Percentiles rank a stretch among this genome's conserved stretches.
These are phyloP conservation scores for Cyprinodon diabolis DNA, from an alignment of 2,797 vertebrate genomes.

Conservation along the genomic window DNA sequence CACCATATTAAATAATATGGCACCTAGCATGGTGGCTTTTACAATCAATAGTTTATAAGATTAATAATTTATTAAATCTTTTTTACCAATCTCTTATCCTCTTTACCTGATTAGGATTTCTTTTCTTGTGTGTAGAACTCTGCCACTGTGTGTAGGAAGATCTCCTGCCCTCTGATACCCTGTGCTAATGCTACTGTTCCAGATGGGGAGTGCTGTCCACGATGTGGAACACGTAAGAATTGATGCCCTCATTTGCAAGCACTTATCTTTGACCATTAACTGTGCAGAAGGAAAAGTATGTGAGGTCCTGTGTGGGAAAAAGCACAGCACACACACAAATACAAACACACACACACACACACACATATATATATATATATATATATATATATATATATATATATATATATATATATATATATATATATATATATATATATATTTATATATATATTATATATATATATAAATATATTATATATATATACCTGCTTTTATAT, in stretches of 20 bases:
- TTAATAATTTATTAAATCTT: neutral
- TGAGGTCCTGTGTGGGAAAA: constrained; percentile 22
- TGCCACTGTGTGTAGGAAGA: constrained; percentile 94
- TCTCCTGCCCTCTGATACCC: constrained; percentile 95
- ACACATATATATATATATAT: no score
- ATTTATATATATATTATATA: no score
- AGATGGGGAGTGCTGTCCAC: constrained; percentile 97
- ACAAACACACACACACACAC: no score
- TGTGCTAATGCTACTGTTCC: constrained; percentile 95
- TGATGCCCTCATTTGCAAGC: neutral
- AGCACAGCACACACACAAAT: neutral
- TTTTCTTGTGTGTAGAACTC: constrained; percentile 84
- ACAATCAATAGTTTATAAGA: neutral
- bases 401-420: no score
- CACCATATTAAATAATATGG: neutral
- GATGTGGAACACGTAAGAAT: constrained; percentile 91
- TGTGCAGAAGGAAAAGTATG: neutral
- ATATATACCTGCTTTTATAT: no score
- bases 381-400: no score
- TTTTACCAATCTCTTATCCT: neutral
- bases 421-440: no score
- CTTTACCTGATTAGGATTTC: neutral
- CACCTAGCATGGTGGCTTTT: neutral
- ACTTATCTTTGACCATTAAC: neutral
- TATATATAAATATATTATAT: no score